Evolutionary conservation across 2,113 vertebrate species (phyloP).

Genomic region (Petrocephalus microphthalmus): DNA sequence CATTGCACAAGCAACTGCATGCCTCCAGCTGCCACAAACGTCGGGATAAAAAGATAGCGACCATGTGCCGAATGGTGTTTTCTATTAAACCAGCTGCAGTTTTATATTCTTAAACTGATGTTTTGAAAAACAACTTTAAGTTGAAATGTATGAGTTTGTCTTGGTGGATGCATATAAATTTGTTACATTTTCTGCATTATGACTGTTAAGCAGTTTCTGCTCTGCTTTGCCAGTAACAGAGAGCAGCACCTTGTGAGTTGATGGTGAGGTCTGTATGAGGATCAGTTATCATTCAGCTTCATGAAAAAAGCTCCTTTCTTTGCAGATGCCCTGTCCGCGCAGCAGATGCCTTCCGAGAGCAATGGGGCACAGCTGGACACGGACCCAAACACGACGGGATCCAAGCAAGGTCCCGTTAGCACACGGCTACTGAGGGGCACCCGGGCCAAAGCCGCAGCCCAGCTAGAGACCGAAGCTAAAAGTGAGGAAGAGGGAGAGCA

Average conservation of each 20-base stretch:
- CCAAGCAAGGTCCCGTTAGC: slow-evolving; percentile 25
- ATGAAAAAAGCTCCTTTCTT: slow-evolving; percentile 6
- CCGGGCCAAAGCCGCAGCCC: slow-evolving; percentile 23
- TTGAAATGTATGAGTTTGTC: neutral
- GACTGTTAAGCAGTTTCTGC: neutral
- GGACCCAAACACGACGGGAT: slow-evolving; percentile 37
- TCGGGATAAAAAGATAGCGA: neutral
- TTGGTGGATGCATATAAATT: neutral
- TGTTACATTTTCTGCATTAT: too few relatives aligned
- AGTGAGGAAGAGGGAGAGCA: slow-evolving; percentile 38
- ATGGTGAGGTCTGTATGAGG: neutral
- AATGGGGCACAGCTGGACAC: slow-evolving; percentile 37
- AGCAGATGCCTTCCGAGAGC: slow-evolving; percentile 45
- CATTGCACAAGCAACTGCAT: neutral
- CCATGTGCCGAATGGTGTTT: neutral
- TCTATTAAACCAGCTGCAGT: neutral
- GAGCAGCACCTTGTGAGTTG: neutral
- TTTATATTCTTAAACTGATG: neutral
- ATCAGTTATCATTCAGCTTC: neutral
- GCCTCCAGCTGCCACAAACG: neutral
- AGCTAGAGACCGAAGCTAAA: slow-evolving; percentile 49
- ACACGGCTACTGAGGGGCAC: neutral
- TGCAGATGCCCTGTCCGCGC: slow-evolving; percentile 48
- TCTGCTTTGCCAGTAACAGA: neutral
- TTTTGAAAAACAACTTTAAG: neutral